These are phyloP conservation scores for Erpetoichthys calabaricus DNA, from an alignment of 2,797 vertebrate genomes.

Conservation along the genomic window DNA sequence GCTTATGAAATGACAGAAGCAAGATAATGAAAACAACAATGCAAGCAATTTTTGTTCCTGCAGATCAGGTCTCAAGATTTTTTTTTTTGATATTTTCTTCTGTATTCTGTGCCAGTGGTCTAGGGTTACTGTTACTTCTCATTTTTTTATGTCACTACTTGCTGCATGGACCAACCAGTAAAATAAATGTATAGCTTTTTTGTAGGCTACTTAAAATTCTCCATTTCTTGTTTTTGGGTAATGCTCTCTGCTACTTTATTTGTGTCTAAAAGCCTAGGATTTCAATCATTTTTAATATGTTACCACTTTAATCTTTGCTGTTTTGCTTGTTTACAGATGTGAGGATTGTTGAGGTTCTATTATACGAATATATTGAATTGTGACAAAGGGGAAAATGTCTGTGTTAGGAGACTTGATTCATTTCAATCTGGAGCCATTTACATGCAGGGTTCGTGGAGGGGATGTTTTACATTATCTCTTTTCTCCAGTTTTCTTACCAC, in stretches of 20 bases:
- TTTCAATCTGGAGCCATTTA: too few relatives aligned
- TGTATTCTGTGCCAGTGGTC: slow-evolving; percentile 59
- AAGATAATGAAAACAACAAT: slow-evolving; percentile 99
- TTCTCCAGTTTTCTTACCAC: too few relatives aligned
- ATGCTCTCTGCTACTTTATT: slow-evolving; percentile 13
- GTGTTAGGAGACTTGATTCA: too few relatives aligned
- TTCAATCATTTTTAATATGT: slow-evolving; percentile 2
- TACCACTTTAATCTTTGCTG: too few relatives aligned
- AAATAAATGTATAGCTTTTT: slow-evolving; percentile 31
- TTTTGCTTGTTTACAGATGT: too few relatives aligned
- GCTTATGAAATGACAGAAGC: slow-evolving; percentile 91
- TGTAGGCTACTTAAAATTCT: slow-evolving; percentile 31
- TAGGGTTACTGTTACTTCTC: slow-evolving; percentile 45
- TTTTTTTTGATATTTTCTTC: slow-evolving; percentile 48
- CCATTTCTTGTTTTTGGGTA: slow-evolving; percentile 23
- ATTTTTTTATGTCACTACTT: slow-evolving; percentile 36
- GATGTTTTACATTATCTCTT: too few relatives aligned
- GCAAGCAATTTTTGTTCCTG: slow-evolving; percentile 84
- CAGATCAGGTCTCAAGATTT: slow-evolving; percentile 75
- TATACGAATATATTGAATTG: too few relatives aligned
- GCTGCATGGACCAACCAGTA: slow-evolving; percentile 30
- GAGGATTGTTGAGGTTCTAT: too few relatives aligned
- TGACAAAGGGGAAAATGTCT: too few relatives aligned
- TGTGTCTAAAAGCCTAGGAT: slow-evolving; percentile 7
- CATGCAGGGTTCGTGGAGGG: too few relatives aligned